phyloP scores from a whole-genome alignment of 2,113 vertebrate genomes.

The Apeltes quadracus region DNA sequence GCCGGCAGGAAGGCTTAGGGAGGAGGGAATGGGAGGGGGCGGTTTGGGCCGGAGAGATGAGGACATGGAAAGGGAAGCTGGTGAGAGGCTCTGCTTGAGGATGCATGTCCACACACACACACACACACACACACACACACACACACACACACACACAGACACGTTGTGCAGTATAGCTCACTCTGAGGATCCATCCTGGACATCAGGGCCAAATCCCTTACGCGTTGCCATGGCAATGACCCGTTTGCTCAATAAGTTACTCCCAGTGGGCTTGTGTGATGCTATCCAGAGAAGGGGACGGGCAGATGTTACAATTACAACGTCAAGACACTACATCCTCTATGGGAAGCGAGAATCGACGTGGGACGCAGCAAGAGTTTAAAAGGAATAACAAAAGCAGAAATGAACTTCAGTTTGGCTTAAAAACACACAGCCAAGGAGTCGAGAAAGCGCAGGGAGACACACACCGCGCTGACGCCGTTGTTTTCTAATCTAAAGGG shows the following conservation, averaged over 20 bases:
- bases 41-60: constrained; percentile 59
- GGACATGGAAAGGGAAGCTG: constrained; percentile 74
- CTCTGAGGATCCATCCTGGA: constrained; percentile 49
- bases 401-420: neutral
- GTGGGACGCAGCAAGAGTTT: neutral
- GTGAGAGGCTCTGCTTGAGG: constrained; percentile 22
- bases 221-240: constrained; percentile 66
- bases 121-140: neutral
- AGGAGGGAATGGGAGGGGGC: constrained; percentile 36
- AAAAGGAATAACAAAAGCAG: neutral
- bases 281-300: neutral
- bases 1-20: constrained; percentile 60
- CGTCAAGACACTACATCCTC: neutral
- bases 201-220: constrained; percentile 43
- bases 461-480: constrained; percentile 12
- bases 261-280: constrained; percentile 16
- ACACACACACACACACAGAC: constrained; percentile 12
- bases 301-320: neutral
- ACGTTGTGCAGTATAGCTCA: constrained; percentile 40
- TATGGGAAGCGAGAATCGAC: neutral
- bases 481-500: constrained; percentile 70
- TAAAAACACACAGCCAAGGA: neutral
- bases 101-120: neutral
- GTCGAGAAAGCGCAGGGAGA: neutral
- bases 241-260: constrained; percentile 40